Evolutionary conservation across 2,888 invertebrate genomes (phyloP).

Genomic region (Stramonita haemastoma): DNA sequence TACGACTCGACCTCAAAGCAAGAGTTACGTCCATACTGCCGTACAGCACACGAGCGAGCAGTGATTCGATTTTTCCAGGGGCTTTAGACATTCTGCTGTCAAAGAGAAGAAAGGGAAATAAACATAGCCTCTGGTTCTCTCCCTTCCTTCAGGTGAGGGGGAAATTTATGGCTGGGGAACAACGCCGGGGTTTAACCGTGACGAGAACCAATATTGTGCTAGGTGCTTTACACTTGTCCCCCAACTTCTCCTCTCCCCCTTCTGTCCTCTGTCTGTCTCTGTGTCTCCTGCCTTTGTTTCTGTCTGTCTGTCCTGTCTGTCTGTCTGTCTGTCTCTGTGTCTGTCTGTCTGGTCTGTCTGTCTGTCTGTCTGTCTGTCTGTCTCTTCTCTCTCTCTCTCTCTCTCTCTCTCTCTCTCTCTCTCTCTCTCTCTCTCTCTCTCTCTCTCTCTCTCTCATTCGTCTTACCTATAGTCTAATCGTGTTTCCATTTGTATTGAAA

Average conservation of each 20-base stretch:
- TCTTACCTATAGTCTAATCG: no score
- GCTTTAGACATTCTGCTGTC: constrained; percentile 6
- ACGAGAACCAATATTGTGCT: constrained; percentile 14
- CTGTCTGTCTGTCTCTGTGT: not conserved
- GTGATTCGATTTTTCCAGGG: not conserved
- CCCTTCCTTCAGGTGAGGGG: not conserved
- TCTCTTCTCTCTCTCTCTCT: not conserved
- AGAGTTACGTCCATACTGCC: no score
- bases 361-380: not conserved
- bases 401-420: not conserved
- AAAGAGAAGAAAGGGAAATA: constrained; percentile 14
- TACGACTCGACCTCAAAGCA: not conserved
- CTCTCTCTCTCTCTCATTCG: not conserved
- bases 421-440: no score
- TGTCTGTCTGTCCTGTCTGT: not conserved
- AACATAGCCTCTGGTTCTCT: not conserved
- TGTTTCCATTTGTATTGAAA: no score
- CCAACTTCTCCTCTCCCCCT: not conserved
- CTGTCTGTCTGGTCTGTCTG: not conserved
- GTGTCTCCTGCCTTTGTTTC: not conserved
- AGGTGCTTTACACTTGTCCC: not conserved
- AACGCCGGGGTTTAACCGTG: not conserved
- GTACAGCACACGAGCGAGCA: no score
- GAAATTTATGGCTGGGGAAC: not conserved
- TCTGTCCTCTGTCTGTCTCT: not conserved